Percentiles rank a stretch among this genome's conserved stretches.
These are phyloP conservation scores for Peromyscus attwateri DNA, from an alignment of 2,797 vertebrate species.

Conservation along the genomic window DNA sequence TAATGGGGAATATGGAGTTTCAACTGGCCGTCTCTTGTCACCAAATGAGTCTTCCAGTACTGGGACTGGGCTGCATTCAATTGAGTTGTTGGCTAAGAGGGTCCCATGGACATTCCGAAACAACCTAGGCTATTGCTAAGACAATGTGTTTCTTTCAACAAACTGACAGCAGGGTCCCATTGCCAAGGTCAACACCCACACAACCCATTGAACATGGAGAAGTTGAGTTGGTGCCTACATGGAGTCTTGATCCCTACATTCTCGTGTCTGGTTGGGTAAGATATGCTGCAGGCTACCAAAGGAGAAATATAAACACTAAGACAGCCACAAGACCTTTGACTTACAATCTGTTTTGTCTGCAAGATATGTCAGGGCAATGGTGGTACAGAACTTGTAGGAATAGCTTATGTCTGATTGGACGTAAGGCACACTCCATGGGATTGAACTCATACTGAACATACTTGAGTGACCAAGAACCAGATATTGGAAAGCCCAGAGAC, in stretches of 20 bases:
- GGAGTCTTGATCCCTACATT: background rate
- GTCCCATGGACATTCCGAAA: background rate
- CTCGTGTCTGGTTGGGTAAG: background rate
- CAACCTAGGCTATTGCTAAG: background rate
- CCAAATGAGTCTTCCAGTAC: background rate
- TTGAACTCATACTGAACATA: too few species aligned
- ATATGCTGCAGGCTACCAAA: background rate
- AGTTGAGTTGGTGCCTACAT: background rate
- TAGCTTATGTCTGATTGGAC: background rate
- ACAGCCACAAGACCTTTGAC: background rate
- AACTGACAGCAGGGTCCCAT: background rate
- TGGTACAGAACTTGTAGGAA: background rate
- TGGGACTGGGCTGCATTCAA: background rate
- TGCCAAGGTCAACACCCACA: background rate
- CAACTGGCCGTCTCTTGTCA: background rate
- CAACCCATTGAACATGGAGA: background rate
- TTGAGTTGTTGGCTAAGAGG: background rate
- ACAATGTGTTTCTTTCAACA: background rate
- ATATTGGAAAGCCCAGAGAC: too few species aligned
- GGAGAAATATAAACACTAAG: background rate
- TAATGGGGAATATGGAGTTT: background rate
- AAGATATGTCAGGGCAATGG: background rate
- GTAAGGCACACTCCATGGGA: too few species aligned
- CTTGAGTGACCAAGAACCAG: too few species aligned
- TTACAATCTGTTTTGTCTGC: background rate